Evolutionary conservation across 2,888 invertebrate genomes (phyloP), one percentile per base, ranked within the genome.

Genomic region (Drosophila bunnanda): DNA sequence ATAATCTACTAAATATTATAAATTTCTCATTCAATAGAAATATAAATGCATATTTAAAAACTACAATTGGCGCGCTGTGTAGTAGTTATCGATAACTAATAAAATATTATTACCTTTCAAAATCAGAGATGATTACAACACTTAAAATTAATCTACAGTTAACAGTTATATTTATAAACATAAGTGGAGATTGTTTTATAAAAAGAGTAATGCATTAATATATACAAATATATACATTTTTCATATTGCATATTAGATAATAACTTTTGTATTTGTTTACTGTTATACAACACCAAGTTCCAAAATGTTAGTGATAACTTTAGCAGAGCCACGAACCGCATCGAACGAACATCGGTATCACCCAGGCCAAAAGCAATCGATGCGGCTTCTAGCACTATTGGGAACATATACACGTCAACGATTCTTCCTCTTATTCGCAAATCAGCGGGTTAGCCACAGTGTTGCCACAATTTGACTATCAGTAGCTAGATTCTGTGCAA

Each of bases 381-480:
- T 17, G 0, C n/a, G 10, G 3, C 9, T 10, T 17, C 9, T 17
- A 17, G 38, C 38, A n/a, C 25, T 25, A 4, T 12, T 44, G 44
- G 44, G 15, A 44, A 44, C 44, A 44, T 34, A 13, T 13, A 34
- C 50, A 52, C 50, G 50, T 52, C 50, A 52, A 52, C 50, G 50
- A 5, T 52, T 52, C 50, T 52, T 52, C 50, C 50, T 52, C 50
- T 52, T 52, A 32, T 34, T 52, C 32, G 34, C 50, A 52, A 52
- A 52, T 34, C 34, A 52, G 50, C 50, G 50, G 50, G n/a, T n/a
- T n/a, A n/a, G n/a, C n/a, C n/a, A n/a, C n/a, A n/a, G n/a, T n/a
- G n/a, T n/a, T n/a, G n/a, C n/a, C n/a, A n/a, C n/a, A n/a, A n/a
- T n/a, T n/a, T n/a, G n/a, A n/a, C n/a, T n/a, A n/a, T n/a, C n/a